phyloP scores from a whole-genome alignment of 1,140 invertebrate species.

The Sminthurides bifidus region DNA sequence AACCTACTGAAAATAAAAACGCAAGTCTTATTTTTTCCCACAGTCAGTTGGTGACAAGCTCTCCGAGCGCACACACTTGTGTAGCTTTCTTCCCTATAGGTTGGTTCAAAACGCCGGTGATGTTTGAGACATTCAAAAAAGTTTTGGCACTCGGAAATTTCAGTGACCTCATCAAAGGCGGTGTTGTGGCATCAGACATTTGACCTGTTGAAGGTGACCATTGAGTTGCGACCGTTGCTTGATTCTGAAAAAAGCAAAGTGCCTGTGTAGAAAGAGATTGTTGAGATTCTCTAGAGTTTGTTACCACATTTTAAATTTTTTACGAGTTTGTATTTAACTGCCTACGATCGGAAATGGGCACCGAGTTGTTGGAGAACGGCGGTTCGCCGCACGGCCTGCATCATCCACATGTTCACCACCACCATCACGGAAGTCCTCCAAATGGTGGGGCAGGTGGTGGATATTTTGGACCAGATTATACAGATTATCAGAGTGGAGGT shows the following conservation, averaged over 20 bases:
- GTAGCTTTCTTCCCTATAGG: conserved; percentile 4
- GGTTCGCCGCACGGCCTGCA: not conserved
- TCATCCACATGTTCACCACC: conserved; percentile 4
- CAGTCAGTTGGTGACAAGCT: conserved; percentile 30
- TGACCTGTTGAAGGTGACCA: too few relatives aligned
- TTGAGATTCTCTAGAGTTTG: too few relatives aligned
- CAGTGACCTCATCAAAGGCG: too few relatives aligned
- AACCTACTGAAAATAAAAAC: conserved; percentile 2
- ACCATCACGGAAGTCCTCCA: not conserved
- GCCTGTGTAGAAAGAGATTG: too few relatives aligned
- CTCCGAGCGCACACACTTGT: conserved; percentile 9
- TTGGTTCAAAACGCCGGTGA: too few relatives aligned
- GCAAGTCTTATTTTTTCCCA: conserved; percentile 15
- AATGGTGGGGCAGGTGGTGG: conserved; percentile 4
- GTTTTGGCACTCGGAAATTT: too few relatives aligned
- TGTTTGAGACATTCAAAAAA: too few relatives aligned
- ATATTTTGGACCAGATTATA: conserved; percentile 24
- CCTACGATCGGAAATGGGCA: conserved; percentile 11
- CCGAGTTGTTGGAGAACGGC: conserved; percentile 9
- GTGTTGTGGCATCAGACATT: too few relatives aligned
- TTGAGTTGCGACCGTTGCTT: too few relatives aligned
- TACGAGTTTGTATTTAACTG: too few relatives aligned
- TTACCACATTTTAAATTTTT: too few relatives aligned
- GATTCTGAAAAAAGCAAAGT: too few relatives aligned
- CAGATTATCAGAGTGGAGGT: conserved; percentile 23